Evolutionary conservation across 2,888 invertebrate genomes (phyloP).

Genomic region (Unio pictorum): DNA sequence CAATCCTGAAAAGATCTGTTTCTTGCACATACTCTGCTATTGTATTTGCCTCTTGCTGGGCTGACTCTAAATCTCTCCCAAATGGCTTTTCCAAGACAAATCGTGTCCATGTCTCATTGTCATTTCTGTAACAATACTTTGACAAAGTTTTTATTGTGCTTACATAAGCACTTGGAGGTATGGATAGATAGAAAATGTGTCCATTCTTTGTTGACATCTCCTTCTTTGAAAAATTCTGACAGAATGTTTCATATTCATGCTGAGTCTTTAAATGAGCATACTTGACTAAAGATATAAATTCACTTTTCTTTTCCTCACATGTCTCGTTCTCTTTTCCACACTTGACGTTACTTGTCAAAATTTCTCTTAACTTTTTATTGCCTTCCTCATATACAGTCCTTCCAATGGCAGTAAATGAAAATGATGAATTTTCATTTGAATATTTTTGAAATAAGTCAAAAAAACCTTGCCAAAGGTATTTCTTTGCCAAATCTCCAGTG

Average conservation of each 20-base stretch:
- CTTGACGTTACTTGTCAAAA: constrained; percentile 46
- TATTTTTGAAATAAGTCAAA: constrained; percentile 40
- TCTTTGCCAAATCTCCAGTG: constrained; percentile 66
- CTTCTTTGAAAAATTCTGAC: constrained; percentile 21
- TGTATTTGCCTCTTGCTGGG: constrained; percentile 83
- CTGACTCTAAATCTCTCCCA: constrained; percentile 89
- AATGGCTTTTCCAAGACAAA: constrained; percentile 99
- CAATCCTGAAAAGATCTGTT: constrained; percentile 94
- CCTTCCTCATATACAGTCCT: constrained; percentile 44
- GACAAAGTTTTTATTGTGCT: constrained; percentile 37
- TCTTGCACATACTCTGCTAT: constrained; percentile 84
- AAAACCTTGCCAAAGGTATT: constrained; percentile 67
- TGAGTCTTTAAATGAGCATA: constrained; percentile 57
- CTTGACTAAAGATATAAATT: constrained; percentile 51
- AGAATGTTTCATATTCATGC: constrained; percentile 49
- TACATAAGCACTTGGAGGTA: constrained; percentile 61
- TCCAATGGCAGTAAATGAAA: constrained; percentile 59
- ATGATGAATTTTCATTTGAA: constrained; percentile 39
- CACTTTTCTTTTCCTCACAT: constrained; percentile 49
- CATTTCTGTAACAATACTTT: constrained; percentile 35
- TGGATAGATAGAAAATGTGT: constrained; percentile 63
- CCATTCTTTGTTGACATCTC: constrained; percentile 18
- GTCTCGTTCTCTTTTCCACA: constrained; percentile 40
- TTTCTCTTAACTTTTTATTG: constrained; percentile 37
- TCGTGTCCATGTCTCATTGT: constrained; percentile 76